Base-by-base conservation (phyloP, 2,888 invertebrate species). In the Dicranocentrus wangi region DNA sequence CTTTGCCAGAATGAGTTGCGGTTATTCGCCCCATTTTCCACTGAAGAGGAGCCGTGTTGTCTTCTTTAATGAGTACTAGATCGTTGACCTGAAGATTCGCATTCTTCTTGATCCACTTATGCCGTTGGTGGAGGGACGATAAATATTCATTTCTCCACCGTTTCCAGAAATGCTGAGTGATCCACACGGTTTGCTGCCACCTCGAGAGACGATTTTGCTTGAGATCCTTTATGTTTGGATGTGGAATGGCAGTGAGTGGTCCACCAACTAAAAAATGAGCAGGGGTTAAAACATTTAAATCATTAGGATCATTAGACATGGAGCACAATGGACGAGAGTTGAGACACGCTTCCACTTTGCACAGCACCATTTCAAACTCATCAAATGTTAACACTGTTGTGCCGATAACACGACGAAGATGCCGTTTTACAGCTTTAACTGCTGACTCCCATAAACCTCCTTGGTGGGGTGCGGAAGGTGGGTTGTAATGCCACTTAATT, bases 391-490 rank as follows among this genome's bases (percentile, higher is more conserved):
- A 58, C 2, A 51, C 81, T 10, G 82, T 23, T 1, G 85, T 82
- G 0, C 87, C 87, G 1, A 88, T 53, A 0, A 87, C 84, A 19
- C 87, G 75, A 17, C 87, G 10, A 10, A 68, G 19, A 21, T 68
- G 68, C 10, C 2, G 85, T 82, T 88, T 89, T 0, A 87, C 80
- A 0, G 87, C 87, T 58, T 88, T 88, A 0, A 89, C 87, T 1
- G 86, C 87, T 1, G 87, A 87, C 76, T 89, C 88, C 87, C 88
- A 88, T 2, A 88, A 61, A 0, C 88, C 88, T 1, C 88, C 88
- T 51, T 87, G 87, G 70, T 89, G 87, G 1, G 88, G 87, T 2
- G 87, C 85, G 28, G 76, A 77, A 2, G 88, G 87, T 3, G 88
- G 88, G 19, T 85, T 87, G 61, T 88, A 89, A 53, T 88, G 85